A percentile compares a stretch with the other conserved stretches of the same genome.
Evolutionary conservation across 2,797 vertebrate genomes (phyloP).

Genomic region (Falco novaeseelandiae): DNA sequence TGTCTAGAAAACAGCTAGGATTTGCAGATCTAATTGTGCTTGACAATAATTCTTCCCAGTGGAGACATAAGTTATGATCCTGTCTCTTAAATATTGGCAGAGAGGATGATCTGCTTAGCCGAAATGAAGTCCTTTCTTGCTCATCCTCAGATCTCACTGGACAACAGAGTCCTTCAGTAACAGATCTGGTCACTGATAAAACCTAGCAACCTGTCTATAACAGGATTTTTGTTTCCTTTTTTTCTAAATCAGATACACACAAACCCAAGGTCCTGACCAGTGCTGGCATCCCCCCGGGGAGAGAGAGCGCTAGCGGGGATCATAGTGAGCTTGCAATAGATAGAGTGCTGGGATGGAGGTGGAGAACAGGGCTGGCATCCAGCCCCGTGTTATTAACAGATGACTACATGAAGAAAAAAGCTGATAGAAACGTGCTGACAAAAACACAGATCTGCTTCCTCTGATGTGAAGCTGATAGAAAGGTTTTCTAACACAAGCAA

Average conservation of each 20-base stretch:
- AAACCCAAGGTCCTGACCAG: neutral
- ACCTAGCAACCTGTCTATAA: neutral
- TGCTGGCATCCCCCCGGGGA: neutral
- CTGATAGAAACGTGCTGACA: neutral
- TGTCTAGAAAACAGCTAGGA: neutral
- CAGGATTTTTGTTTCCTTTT: neutral
- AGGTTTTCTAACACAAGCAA: neutral
- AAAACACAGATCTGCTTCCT: neutral
- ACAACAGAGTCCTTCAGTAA: neutral
- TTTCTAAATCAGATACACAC: neutral
- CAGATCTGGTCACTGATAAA: neutral
- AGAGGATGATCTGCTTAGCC: conserved; percentile 4
- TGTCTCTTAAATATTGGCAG: neutral
- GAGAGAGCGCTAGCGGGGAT: neutral
- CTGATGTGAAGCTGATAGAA: neutral
- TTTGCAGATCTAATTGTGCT: conserved; percentile 24
- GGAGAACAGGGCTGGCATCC: neutral
- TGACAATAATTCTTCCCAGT: conserved; percentile 6
- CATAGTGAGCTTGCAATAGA: neutral
- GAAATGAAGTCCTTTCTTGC: neutral
- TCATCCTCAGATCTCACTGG: neutral
- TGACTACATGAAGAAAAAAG: neutral
- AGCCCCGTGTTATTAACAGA: neutral
- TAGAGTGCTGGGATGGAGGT: neutral
- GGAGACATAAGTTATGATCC: conserved; percentile 19